Evolutionary conservation across 2,888 invertebrate species (phyloP).

Genomic region (Vesta saturnalis): DNA sequence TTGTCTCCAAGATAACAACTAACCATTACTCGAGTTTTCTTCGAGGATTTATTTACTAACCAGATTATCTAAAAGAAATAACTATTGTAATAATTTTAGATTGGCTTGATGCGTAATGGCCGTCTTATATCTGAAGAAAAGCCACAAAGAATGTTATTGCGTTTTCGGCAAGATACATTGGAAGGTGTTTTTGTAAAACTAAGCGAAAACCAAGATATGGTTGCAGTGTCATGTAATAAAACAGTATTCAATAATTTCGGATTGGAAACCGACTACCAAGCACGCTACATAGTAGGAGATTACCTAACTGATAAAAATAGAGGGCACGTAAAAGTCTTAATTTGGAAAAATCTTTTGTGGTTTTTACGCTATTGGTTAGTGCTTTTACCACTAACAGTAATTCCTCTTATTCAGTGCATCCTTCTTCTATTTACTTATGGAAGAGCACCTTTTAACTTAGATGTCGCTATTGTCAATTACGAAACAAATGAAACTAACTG

Average conservation of each 20-base stretch:
- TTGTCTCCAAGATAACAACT: no score
- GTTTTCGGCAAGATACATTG: slow-evolving; percentile 77
- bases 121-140: slow-evolving; percentile 85
- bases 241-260: slow-evolving; percentile 65
- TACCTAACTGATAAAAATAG: slow-evolving; percentile 51
- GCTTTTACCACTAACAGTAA: slow-evolving; percentile 84
- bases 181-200: slow-evolving; percentile 86
- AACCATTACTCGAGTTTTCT: no score
- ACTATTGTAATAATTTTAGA: no score
- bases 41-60: no score
- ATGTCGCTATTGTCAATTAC: slow-evolving; percentile 82
- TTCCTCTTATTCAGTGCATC: slow-evolving; percentile 87
- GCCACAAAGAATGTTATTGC: slow-evolving; percentile 75
- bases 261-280: slow-evolving; percentile 49
- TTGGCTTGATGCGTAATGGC: slow-evolving; percentile 85
- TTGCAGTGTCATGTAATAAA: slow-evolving; percentile 85
- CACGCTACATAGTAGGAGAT: slow-evolving; percentile 64
- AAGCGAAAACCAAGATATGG: slow-evolving; percentile 82
- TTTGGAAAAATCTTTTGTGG: slow-evolving; percentile 91
- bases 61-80: no score
- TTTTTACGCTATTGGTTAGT: slow-evolving; percentile 85
- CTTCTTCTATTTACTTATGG: slow-evolving; percentile 90
- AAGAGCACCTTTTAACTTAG: slow-evolving; percentile 80
- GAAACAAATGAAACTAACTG: slow-evolving; percentile 66
- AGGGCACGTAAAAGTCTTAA: slow-evolving; percentile 74